Base-by-base conservation (phyloP, 30 jellyfish, hydroid and myxozoan genomes). In the Hydra vulgaris region DNA sequence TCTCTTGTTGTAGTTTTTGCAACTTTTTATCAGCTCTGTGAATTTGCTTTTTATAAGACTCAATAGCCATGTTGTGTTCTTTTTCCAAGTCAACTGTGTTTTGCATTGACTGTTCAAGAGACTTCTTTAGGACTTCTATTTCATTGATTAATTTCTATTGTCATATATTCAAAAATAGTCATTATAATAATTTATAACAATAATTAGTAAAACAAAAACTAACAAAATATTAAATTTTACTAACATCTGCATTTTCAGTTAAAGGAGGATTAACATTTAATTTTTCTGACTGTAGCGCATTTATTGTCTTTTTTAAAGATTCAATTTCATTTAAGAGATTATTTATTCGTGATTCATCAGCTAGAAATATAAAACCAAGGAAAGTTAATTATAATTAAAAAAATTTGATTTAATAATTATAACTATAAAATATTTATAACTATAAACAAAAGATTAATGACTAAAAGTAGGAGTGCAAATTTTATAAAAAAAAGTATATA, bases 21-120 rank as follows among this genome's bases (percentile, higher is more conserved):
- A 80, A 82, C 66, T 80, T 80, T 74, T 80, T 80, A 8, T 80
- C 87, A 22, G 24, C 27, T 18, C 70, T 67, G 27, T 80, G 87
- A 5, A 22, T 21, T 1, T 71, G 79, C 27, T 80, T 80, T 71
- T 70, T 20, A 23, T 80, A 72, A 8, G 83, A 24, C 22, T 67
- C 87, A 18, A 78, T 17, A 25, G 40, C 80, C n/a, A 80, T 18
- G 3, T 17, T 27, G n/a, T 80, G 87, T 68, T 80, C 87, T 80
- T 54, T 70, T 80, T 80, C 87, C 17, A 80, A 84, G 8, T 70
- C 87, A 7, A 25, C 73, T 18, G 54, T 52, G n/a, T 53, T 67
- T n/a, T 5, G 17, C 17, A 18, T 26, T 19, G 87, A 27, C 61
- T 80, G 84, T 66, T 68, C 24, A 15, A 80, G 24, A 21, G 87